Conservation (phyloP, 92 coral and sea anemone species). For the Epizoanthus stellaris region DNA sequence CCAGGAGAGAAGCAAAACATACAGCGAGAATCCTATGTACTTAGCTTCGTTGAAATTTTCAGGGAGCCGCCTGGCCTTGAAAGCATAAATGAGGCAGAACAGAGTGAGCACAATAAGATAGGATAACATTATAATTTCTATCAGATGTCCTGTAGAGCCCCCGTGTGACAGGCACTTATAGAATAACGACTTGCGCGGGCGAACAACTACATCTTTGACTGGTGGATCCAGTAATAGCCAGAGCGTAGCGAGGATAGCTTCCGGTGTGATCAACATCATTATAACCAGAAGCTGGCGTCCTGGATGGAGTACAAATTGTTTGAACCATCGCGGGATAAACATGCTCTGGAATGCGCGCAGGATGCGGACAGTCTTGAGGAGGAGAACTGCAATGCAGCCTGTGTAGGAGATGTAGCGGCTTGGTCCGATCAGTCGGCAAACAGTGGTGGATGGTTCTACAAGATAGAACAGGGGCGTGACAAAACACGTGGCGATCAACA, state of each 20-base stretch:
- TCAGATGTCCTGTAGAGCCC: constrained; percentile 31
- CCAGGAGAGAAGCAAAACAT: constrained; percentile 65
- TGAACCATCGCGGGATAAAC: constrained; percentile 68
- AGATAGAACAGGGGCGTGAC: constrained; percentile 59
- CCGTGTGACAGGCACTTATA: constrained; percentile 56
- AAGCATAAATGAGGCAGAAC: constrained; percentile 71
- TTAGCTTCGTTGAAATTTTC: constrained; percentile 90
- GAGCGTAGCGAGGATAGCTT: constrained; percentile 43
- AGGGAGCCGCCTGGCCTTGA: constrained; percentile 75
- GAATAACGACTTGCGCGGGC: constrained; percentile 48
- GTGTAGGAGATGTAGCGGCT: constrained; percentile 68
- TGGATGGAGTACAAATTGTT: constrained; percentile 51
- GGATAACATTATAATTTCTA: constrained; percentile 51
- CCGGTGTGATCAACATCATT: constrained; percentile 45
- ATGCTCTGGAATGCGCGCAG: constrained; percentile 72
- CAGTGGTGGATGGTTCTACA: constrained; percentile 46
- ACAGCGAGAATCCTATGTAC: constrained; percentile 80
- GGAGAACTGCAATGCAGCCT: constrained; percentile 63
- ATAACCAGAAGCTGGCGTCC: constrained; percentile 64
- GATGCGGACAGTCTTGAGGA: constrained; percentile 70
- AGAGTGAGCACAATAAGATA: constrained; percentile 63
- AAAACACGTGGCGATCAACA: constrained; percentile 54
- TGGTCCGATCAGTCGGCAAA: constrained; percentile 69
- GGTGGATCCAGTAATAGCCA: constrained; percentile 73
- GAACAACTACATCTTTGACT: constrained; percentile 26